Base-by-base conservation (phyloP, 2,888 invertebrate genomes). In the Melieria picta region DNA sequence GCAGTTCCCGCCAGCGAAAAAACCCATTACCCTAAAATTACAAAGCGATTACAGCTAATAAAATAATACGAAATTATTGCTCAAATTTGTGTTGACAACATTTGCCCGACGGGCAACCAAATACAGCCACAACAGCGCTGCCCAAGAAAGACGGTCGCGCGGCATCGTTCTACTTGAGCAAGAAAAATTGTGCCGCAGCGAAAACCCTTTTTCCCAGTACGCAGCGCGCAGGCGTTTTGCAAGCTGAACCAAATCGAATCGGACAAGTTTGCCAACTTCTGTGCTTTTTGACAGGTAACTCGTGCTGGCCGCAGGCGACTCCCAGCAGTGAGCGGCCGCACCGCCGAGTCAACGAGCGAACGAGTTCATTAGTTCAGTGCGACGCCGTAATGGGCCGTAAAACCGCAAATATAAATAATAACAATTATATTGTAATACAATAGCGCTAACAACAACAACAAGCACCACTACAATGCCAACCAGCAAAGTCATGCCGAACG, bases 281-380 rank as follows among this genome's bases (percentile, higher is more conserved):
- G 16, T 7, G 16, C 57, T n/a, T 52, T 52, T 30, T 30, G 72
- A 72, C 72, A 71, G 70, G 72, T 65, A 74, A 71, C 74, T 74
- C 74, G 74, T 74, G 74, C 72, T 72, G 70, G 64, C 72, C 61
- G 61, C 43, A 52, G 72, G 74, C 72, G 47, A 65, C 64, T 64
- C 50, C 65, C 62, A 47, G 61, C 58, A 64, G 30, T 30, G 30
- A 30, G 30, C 30, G 30, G 30, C 30, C 30, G 3, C 30, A 30
- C 30, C 30, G 30, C 3, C 30, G 30, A 30, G 30, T 30, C 30
- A 30, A 30, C 30, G 30, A 30, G 42, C 9, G 52, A 52, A 9
- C 60, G 10, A 45, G n/a, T 47, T 67, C 60, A 58, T 16, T 58
- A 46, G 47, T 13, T 62, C 62, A 56, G 30, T 16, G 30, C 30